phyloP scores from a whole-genome alignment of 2,888 invertebrate species.

The Falcaria lacertinaria region DNA sequence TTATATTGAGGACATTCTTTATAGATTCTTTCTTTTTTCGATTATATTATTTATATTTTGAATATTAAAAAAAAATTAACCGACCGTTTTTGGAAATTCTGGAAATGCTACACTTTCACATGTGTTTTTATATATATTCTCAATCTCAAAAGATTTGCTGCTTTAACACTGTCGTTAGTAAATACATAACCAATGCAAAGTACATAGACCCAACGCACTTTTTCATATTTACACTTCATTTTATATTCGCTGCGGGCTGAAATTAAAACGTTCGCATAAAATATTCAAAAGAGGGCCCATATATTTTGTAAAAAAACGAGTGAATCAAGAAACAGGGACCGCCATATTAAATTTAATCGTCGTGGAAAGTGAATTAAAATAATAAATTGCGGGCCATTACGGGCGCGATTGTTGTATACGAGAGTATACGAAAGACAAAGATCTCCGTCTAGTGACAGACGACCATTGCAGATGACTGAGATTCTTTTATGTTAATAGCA shows the following conservation, averaged over 20 bases:
- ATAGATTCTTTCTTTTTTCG: too few species aligned
- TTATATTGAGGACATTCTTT: too few species aligned
- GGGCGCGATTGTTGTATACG: slow-evolving; percentile 12
- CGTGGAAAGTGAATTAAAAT: slow-evolving; percentile 18
- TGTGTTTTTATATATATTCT: too few species aligned
- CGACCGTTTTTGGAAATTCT: too few species aligned
- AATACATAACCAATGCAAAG: not conserved
- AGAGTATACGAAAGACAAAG: slow-evolving; percentile 18
- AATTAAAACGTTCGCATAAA: slow-evolving; percentile 15
- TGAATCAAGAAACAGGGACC: slow-evolving; percentile 15
- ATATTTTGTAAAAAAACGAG: slow-evolving; percentile 22
- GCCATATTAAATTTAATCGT: slow-evolving; percentile 13
- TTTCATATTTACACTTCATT: slow-evolving; percentile 15
- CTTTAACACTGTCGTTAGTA: not conserved
- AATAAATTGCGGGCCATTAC: slow-evolving; percentile 22
- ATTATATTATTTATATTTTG: too few species aligned
- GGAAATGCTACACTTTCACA: too few species aligned
- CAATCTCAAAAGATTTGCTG: too few species aligned
- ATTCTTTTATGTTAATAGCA: not conserved
- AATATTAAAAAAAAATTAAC: too few species aligned
- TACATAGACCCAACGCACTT: slow-evolving; percentile 4
- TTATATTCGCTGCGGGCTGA: slow-evolving; percentile 9
- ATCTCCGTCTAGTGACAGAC: not conserved
- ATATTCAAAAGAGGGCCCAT: slow-evolving; percentile 20
- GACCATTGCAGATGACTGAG: too few species aligned